Evolutionary conservation across 2,113 vertebrate species (phyloP), one percentile per base, ranked within the genome.

Genomic region (Chaetorhynchus papuensis): DNA sequence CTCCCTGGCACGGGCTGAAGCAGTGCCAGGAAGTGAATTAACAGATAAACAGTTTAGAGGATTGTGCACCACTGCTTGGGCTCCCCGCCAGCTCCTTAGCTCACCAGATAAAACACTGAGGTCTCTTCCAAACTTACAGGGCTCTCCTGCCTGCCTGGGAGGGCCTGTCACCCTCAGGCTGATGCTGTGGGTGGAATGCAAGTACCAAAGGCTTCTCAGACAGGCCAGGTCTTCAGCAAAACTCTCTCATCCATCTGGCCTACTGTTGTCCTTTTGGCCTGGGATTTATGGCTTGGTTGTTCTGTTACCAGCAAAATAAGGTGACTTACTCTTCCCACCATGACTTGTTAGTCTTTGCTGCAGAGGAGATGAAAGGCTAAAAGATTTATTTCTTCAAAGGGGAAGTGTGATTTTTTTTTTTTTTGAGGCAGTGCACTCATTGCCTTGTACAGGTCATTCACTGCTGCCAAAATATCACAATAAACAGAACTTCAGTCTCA

Each of bases 11-110:
- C 37, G 60, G 72, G 83, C 89, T 96, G 91, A 81, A 81, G 19
- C 15, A 6, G 60, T 68, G 94, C 86, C 89, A 95, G 89, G 47
- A 78, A 44, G 64, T 41, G 60, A 63, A 95, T 92, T 96, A 94
- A 93, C 63, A 96, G 80, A 89, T 92, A 93, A 94, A 92, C 72
- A 60, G 86, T 82, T 83, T 39, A 90, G 69, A 91, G 80, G 91
- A 53, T 33, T 87, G 52, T 71, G 79, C 49, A 76, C 88, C 42
- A 8, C 45, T 54, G 79, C 86, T 65, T 27, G 69, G 89, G 94
- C 83, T 61, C 30, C 2, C 74, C 82, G 93, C 89, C 39, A 94
- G 69, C 2, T 22, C 64, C 89, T 96, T 89, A 64, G 60, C 31
- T 83, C 28, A 84, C 47, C 50, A 83, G 76, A 57, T 83, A 57